phyloP scores from a whole-genome alignment of 2,888 invertebrate species.

The Drosophila aldrichi region DNA sequence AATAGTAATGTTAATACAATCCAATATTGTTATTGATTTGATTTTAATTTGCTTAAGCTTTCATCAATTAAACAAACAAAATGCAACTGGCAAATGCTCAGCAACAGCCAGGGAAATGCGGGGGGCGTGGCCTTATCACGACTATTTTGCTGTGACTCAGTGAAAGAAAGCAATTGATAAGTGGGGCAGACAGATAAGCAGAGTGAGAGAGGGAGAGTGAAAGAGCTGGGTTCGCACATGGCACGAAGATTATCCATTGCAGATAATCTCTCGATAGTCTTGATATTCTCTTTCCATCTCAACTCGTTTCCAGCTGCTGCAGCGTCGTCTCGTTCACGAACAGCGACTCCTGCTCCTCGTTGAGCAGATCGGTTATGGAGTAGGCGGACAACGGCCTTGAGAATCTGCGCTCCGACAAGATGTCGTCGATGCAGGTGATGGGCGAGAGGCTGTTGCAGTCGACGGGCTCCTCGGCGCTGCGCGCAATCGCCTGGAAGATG shows the following conservation, averaged over 20 bases:
- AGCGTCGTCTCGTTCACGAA: constrained; percentile 73
- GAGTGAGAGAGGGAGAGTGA: background rate
- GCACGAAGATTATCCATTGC: constrained; percentile 11
- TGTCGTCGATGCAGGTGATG: constrained; percentile 84
- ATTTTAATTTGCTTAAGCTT: constrained; percentile 63
- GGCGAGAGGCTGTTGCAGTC: constrained; percentile 73
- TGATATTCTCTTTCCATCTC: background rate
- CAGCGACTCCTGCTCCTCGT: constrained; percentile 78
- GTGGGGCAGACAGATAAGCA: no score
- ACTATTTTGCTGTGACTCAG: no score
- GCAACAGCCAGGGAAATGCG: constrained; percentile 6
- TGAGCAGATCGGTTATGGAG: constrained; percentile 85
- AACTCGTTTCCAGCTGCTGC: constrained; percentile 38
- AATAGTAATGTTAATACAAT: background rate
- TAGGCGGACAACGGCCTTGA: constrained; percentile 84
- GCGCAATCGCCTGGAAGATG: constrained; percentile 83
- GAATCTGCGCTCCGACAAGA: constrained; percentile 83
- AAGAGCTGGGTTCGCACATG: constrained; percentile 22
- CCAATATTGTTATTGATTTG: constrained; percentile 8
- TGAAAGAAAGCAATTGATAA: no score
- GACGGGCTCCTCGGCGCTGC: constrained; percentile 74
- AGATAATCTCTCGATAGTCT: background rate
- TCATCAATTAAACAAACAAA: constrained; percentile 70
- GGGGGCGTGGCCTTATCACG: constrained; percentile 12
- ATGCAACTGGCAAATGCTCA: constrained; percentile 23